Base-by-base conservation (phyloP, 2,888 invertebrate genomes). In the Nemapogon koenigi region DNA sequence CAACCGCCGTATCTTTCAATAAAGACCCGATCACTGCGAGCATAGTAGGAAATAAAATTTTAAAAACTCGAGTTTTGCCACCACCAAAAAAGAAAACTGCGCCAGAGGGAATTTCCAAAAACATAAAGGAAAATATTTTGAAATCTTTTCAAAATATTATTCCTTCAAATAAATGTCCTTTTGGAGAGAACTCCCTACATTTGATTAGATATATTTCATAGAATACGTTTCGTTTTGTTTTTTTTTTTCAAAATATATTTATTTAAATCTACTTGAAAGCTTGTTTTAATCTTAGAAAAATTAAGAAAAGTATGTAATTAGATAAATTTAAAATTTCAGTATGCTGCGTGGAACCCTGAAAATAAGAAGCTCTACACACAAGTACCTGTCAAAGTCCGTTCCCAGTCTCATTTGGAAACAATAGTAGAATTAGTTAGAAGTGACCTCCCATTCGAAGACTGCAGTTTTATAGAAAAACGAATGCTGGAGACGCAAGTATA, bases 321-420 rank as follows among this genome's bases (percentile, higher is more conserved):
- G 22, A 22, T 22, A 22, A 28, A 38, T 11, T 28, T 6, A 27
- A 7, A 7, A 14, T 28, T 43, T 45, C 66, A 92, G 92, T 92
- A 90, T 60, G 89, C 91, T 30, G 90, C 91, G 10, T 91, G 91
- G 91, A 88, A 89, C 51, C 85, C 89, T 2, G 89, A 91, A 57
- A 90, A 88, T 57, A 89, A 88, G 54, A 88, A 89, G 57, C 75
- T 88, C 48, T 92, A 92, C 61, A 85, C 89, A 39, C 87, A 88
- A 70, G 89, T 91, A 38, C 87, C 88, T 28, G 88, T 92, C 3
- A 87, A 86, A 61, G 86, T 88, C 51, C 82, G 87, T 61, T 83
- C 87, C 18, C 90, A 90, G 62, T 85, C 85, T 45, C 88, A 89
- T 59, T 69, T 86, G 44, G 91, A 91, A 66, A 89, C 88, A 2